Percentiles rank a stretch among this genome's conserved stretches.
Evolutionary conservation across 2,888 invertebrate genomes (phyloP).

Genomic region (Parascotia fuliginaria): DNA sequence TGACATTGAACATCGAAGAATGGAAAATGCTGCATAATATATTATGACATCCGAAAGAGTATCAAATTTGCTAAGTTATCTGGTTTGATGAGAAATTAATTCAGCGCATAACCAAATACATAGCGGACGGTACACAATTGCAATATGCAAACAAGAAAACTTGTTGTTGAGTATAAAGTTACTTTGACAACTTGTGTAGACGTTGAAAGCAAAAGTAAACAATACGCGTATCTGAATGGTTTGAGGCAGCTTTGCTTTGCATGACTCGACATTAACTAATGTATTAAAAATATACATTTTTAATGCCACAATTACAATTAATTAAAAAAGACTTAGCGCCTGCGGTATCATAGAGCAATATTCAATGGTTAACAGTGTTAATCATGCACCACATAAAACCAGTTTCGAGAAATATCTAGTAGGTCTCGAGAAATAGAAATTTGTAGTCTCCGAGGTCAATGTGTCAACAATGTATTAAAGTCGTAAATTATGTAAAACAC

Average conservation of each 20-base stretch:
- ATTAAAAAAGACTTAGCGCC: conserved; percentile 21
- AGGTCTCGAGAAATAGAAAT: conserved; percentile 28
- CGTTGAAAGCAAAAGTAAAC: conserved; percentile 52
- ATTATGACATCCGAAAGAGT: conserved; percentile 35
- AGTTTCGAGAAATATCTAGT: conserved; percentile 28
- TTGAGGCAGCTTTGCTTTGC: no score
- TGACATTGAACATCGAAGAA: conserved; percentile 26
- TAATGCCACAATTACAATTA: conserved; percentile 24
- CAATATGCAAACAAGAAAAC: conserved; percentile 47
- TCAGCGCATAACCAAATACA: conserved; percentile 44
- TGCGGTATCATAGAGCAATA: conserved; percentile 28
- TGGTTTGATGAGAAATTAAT: conserved; percentile 52
- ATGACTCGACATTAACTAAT: no score
- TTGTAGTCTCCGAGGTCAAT: conserved; percentile 28
- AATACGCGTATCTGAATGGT: conserved; percentile 29
- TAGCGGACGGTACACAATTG: conserved; percentile 23
- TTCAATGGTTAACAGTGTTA: conserved; percentile 19
- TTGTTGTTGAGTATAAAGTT: conserved; percentile 43
- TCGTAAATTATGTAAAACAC: conserved; percentile 20
- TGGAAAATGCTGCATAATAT: conserved; percentile 32
- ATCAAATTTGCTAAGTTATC: conserved; percentile 38
- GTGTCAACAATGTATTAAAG: conserved; percentile 32
- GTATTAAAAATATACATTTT: conserved; percentile 17
- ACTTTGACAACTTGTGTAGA: conserved; percentile 40
- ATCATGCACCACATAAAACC: conserved; percentile 36